phyloP scores from a whole-genome alignment of 2,797 vertebrate genomes.

The Pangasius krempfi region DNA sequence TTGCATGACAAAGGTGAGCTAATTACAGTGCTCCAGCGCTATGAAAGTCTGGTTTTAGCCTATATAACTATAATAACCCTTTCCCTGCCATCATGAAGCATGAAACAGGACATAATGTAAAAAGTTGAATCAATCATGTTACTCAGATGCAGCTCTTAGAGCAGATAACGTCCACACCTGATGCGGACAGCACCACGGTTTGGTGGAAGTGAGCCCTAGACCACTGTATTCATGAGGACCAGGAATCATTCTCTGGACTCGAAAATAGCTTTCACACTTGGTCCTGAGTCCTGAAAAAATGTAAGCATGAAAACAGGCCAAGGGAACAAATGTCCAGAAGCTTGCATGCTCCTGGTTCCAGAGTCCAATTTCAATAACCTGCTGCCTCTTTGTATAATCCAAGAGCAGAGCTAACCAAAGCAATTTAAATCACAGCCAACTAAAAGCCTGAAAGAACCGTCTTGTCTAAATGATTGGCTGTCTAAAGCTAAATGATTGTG shows the following conservation, averaged over 20 bases:
- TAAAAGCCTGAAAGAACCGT: constrained; percentile 39
- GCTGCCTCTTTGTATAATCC: constrained; percentile 29
- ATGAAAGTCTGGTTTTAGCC: neutral
- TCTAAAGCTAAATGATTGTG: constrained; percentile 38
- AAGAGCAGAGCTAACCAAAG: constrained; percentile 40
- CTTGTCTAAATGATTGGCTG: constrained; percentile 28
- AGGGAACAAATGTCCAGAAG: neutral
- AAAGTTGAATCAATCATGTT: neutral
- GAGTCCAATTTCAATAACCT: constrained; percentile 22
- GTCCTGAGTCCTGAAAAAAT: neutral
- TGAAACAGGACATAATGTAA: neutral
- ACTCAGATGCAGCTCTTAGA: neutral
- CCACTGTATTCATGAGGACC: neutral
- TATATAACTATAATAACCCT: neutral
- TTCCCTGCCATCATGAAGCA: neutral
- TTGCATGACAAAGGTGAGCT: neutral
- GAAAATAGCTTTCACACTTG: neutral
- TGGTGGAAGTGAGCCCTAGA: neutral
- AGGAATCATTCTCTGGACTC: neutral
- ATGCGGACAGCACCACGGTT: neutral
- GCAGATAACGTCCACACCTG: neutral
- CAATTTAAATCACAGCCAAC: constrained; percentile 44
- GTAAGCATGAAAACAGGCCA: neutral
- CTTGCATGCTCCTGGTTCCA: neutral
- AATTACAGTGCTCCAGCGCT: neutral